These are phyloP conservation scores for Lypha dubia DNA, from an alignment of 2,888 invertebrate genomes.

Conservation along the genomic window DNA sequence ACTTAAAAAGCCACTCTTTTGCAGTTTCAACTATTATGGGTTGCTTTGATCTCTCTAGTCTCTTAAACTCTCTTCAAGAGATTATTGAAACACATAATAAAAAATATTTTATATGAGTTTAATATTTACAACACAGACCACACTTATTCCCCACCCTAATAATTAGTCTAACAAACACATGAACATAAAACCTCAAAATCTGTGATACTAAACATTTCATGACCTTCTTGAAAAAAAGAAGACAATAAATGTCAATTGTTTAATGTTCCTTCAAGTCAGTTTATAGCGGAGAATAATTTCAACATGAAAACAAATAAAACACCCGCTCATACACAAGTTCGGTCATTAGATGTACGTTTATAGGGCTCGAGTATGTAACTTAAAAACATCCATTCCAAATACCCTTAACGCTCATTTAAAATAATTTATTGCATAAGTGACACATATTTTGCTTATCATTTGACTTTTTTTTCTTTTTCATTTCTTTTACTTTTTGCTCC, in stretches of 20 bases:
- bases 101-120: background rate
- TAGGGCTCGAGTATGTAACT: background rate
- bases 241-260: conserved; percentile 72
- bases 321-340: conserved; percentile 47
- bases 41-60: no score
- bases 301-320: conserved; percentile 30
- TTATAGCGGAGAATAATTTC: conserved; percentile 15
- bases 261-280: conserved; percentile 48
- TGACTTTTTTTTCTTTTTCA: conserved; percentile 44
- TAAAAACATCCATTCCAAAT: conserved; percentile 59
- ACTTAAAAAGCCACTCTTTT: no score
- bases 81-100: background rate
- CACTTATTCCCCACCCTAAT: background rate
- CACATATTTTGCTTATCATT: conserved; percentile 75
- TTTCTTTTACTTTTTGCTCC: background rate
- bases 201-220: conserved; percentile 54
- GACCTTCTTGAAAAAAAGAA: conserved; percentile 60
- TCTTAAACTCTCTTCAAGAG: no score
- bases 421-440: conserved; percentile 81
- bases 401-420: conserved; percentile 81
- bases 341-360: conserved; percentile 20
- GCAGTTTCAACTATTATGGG: no score
- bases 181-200: conserved; percentile 49
- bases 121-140: background rate
- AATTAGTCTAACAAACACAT: background rate